A percentile compares a stretch with the other conserved stretches of the same genome.
Conservation (phyloP, 2,888 invertebrate species). For the Lamproptera curius region DNA sequence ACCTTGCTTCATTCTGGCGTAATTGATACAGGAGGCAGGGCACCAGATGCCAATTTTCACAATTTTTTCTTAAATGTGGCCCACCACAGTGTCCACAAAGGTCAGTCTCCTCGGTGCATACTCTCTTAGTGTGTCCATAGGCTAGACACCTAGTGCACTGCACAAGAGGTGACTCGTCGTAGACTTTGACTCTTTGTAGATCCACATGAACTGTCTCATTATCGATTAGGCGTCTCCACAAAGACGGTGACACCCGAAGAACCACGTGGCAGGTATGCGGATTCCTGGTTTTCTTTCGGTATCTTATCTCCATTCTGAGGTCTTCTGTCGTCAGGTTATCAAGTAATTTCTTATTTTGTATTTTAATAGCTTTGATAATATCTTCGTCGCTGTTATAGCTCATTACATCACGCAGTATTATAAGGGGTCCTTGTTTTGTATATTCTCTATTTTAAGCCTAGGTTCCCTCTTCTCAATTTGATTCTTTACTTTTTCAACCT, state of each 20-base stretch:
- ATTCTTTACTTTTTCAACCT: background rate
- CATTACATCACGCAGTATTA: background rate
- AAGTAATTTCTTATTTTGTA: background rate
- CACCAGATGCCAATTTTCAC: slow-evolving; percentile 10
- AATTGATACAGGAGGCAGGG: slow-evolving; percentile 19
- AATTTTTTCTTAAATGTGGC: slow-evolving; percentile 18
- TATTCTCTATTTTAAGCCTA: background rate
- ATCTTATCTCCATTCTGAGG: background rate
- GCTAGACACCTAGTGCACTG: slow-evolving; percentile 25
- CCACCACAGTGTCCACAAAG: slow-evolving; percentile 28
- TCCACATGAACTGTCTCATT: background rate
- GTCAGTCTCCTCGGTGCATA: slow-evolving; percentile 21
- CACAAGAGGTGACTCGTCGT: background rate
- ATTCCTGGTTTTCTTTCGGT: background rate
- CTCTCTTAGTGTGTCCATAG: slow-evolving; percentile 22
- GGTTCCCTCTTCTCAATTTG: background rate
- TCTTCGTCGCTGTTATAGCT: background rate
- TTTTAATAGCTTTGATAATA: background rate
- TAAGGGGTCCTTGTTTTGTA: background rate
- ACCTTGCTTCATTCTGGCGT: slow-evolving; percentile 4
- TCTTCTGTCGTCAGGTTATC: background rate
- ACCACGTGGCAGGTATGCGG: background rate
- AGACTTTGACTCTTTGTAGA: background rate
- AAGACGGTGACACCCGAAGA: background rate
- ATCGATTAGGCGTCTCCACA: background rate